Evolutionary conservation across 2,797 vertebrate genomes (phyloP).

Genomic region (Lutjanus argentimaculatus): DNA sequence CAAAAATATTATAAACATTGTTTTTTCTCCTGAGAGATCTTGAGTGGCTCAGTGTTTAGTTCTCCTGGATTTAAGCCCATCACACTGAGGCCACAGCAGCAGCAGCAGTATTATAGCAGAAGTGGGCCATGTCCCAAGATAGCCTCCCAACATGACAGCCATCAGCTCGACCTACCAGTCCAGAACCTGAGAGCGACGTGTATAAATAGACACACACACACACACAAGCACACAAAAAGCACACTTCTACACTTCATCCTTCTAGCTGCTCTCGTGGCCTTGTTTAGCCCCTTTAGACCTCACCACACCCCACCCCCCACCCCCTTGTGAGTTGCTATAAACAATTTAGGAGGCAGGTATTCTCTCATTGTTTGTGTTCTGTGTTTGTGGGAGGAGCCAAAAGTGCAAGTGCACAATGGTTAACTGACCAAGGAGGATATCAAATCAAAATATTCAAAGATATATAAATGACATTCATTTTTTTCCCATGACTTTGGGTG

Average conservation of each 20-base stretch:
- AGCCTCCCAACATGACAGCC: constrained; percentile 53
- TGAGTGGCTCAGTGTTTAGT: background rate
- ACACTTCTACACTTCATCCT: background rate
- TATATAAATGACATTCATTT: background rate
- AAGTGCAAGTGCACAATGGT: background rate
- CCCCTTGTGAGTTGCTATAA: background rate
- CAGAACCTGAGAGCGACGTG: constrained; percentile 34
- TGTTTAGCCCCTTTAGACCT: background rate
- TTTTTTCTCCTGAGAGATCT: constrained; percentile 9
- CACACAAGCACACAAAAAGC: constrained; percentile 3
- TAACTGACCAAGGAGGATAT: background rate
- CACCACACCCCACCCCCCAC: too few relatives aligned
- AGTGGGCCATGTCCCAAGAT: constrained; percentile 79
- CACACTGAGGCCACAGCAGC: constrained; percentile 15
- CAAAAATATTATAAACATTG: background rate
- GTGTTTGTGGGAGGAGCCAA: background rate
- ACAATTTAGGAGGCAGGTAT: background rate
- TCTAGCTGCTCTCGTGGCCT: background rate
- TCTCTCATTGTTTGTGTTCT: background rate
- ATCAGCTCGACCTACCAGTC: constrained; percentile 45
- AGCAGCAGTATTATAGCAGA: constrained; percentile 41
- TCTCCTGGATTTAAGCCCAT: constrained; percentile 20
- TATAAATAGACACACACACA: constrained; percentile 57
- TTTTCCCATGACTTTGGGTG: background rate
- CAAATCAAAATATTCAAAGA: background rate